phyloP scores from a whole-genome alignment of 2,113 vertebrate genomes.

The Myiagra hebetior region DNA sequence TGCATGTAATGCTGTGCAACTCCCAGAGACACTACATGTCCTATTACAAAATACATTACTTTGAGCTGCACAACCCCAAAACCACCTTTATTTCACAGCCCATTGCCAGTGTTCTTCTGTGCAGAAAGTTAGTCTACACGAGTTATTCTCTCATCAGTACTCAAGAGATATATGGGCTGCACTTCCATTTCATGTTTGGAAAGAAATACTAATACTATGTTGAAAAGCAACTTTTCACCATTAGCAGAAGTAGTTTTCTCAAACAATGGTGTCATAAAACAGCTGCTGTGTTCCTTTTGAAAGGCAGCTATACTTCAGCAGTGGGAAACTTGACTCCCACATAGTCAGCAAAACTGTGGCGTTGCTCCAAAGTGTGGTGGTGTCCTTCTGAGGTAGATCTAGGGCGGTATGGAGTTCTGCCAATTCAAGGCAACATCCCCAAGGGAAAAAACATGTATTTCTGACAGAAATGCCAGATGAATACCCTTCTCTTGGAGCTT shows the following conservation, averaged over 20 bases:
- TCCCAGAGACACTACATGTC: neutral
- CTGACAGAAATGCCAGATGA: neutral
- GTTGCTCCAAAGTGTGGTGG: neutral
- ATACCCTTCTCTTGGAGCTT: neutral
- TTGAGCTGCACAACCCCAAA: neutral
- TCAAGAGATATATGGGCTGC: neutral
- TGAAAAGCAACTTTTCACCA: neutral
- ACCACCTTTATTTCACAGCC: conserved; percentile 13
- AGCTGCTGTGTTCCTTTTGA: neutral
- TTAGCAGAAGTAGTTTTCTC: neutral
- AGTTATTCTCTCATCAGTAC: neutral
- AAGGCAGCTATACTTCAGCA: neutral
- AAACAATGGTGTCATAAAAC: neutral
- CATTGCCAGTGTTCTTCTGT: neutral
- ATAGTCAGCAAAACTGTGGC: neutral
- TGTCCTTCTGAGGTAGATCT: neutral
- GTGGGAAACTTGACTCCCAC: neutral
- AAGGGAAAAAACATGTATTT: neutral
- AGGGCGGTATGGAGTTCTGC: neutral
- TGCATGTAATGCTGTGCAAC: neutral
- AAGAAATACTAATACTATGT: neutral
- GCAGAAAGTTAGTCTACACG: conserved; percentile 3
- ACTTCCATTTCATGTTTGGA: neutral
- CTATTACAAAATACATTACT: neutral
- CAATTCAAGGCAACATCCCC: neutral